These are phyloP conservation scores for Ganaspis brasiliensis DNA, from an alignment of 2,888 invertebrate genomes.

Conservation along the genomic window DNA sequence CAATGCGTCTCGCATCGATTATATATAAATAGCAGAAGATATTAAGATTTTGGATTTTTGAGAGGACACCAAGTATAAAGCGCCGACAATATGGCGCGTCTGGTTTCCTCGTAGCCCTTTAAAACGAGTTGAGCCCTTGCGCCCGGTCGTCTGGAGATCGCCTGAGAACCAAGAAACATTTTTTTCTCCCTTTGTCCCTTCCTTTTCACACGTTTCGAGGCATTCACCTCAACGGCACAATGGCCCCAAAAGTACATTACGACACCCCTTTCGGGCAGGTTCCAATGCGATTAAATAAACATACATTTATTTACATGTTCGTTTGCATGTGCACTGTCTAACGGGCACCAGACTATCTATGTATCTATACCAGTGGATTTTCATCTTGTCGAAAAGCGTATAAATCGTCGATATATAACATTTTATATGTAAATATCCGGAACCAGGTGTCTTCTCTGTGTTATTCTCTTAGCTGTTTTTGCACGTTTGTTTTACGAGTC, in stretches of 20 bases:
- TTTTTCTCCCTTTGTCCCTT: conserved; percentile 73
- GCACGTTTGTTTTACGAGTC: conserved; percentile 24
- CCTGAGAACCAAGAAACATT: conserved; percentile 76
- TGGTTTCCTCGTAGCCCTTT: conserved; percentile 66
- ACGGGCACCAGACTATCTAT: neutral
- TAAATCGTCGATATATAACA: conserved; percentile 1
- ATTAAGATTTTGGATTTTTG: too few species aligned
- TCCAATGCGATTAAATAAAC: conserved; percentile 35
- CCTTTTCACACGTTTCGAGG: conserved; percentile 74
- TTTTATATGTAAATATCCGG: conserved; percentile 34
- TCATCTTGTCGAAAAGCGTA: neutral
- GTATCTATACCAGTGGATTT: neutral
- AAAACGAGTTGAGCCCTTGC: conserved; percentile 73
- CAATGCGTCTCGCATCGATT: too few species aligned
- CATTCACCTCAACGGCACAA: conserved; percentile 66
- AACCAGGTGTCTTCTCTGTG: conserved; percentile 24
- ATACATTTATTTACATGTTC: conserved; percentile 30
- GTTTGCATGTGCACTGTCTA: conserved; percentile 4
- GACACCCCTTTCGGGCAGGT: conserved; percentile 52
- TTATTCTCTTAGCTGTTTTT: conserved; percentile 22
- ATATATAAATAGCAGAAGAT: too few species aligned
- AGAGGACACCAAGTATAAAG: conserved; percentile 11
- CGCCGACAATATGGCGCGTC: conserved; percentile 39
- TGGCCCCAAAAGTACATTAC: conserved; percentile 63
- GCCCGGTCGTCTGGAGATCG: conserved; percentile 71